Evolutionary conservation across 2,888 invertebrate genomes (phyloP).

Genomic region (Liodrosophila aerea): DNA sequence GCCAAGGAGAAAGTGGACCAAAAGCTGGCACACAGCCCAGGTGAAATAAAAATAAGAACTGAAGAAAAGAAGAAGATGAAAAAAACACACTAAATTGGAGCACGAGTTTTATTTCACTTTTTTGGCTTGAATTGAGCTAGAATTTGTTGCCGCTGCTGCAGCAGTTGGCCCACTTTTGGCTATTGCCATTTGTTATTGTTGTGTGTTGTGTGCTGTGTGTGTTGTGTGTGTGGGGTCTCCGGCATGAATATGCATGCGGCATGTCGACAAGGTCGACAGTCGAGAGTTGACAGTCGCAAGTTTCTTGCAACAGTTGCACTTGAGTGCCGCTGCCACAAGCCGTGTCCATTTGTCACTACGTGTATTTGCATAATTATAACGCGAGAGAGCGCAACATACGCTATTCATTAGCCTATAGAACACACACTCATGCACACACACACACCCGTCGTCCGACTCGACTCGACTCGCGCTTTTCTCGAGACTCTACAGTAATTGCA

Average conservation of each 20-base stretch:
- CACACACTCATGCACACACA: conserved; percentile 20
- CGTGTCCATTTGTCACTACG: conserved; percentile 43
- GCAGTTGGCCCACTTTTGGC: conserved; percentile 58
- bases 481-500: not conserved
- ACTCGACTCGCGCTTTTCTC: conserved; percentile 1
- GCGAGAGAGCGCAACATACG: conserved; percentile 48
- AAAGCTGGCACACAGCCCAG: conserved; percentile 49
- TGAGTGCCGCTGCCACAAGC: conserved; percentile 35
- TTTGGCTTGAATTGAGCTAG: conserved; percentile 64
- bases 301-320: conserved; percentile 72
- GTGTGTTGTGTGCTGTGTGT: conserved; percentile 12
- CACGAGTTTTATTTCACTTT: conserved; percentile 26
- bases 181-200: conserved; percentile 33
- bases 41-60: conserved; percentile 17
- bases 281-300: conserved; percentile 10
- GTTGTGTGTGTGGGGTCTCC: conserved; percentile 16
- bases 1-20: conserved; percentile 24
- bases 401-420: conserved; percentile 45
- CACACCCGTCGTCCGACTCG: conserved; percentile 9
- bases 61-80: not conserved
- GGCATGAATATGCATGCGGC: conserved; percentile 77
- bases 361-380: conserved; percentile 72
- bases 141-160: conserved; percentile 45
- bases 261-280: conserved; percentile 54
- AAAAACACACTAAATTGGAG: conserved; percentile 23